phyloP scores from a whole-genome alignment of 2,113 vertebrate species.

The Aphelocoma coerulescens region DNA sequence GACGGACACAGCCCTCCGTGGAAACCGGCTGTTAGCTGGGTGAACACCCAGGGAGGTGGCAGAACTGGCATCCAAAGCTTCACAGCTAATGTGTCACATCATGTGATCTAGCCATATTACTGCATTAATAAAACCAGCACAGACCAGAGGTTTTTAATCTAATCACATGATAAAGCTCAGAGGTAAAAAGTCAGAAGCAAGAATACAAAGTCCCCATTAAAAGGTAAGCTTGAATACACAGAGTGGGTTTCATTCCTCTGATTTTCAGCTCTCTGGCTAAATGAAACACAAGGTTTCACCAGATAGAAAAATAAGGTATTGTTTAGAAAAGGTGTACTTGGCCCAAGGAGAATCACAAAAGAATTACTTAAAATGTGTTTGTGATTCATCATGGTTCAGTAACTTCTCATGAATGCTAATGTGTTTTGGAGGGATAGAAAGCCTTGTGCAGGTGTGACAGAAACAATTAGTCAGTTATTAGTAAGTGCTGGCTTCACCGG shows the following conservation, averaged over 20 bases:
- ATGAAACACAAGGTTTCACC: neutral
- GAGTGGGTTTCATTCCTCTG: neutral
- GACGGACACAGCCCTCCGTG: neutral
- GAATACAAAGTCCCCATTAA: neutral
- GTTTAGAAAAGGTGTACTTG: neutral
- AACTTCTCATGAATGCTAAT: neutral
- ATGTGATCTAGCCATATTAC: neutral
- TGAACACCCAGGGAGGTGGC: neutral
- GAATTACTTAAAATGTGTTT: neutral
- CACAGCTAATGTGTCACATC: neutral
- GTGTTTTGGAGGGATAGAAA: neutral
- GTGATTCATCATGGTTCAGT: neutral
- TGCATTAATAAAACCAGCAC: neutral
- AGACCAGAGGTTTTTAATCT: neutral
- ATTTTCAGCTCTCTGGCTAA: neutral
- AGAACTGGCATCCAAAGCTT: neutral
- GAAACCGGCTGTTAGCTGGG: neutral
- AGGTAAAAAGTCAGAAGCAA: neutral
- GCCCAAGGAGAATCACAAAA: neutral
- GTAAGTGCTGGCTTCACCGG: neutral
- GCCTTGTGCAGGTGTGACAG: slow-evolving; percentile 1
- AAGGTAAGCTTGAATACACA: neutral
- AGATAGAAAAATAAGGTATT: neutral
- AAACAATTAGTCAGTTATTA: slow-evolving; percentile 7
- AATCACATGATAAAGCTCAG: neutral